These are phyloP conservation scores for Ammodytes marinus DNA, from an alignment of 2,113 vertebrate species.

Conservation along the genomic window DNA sequence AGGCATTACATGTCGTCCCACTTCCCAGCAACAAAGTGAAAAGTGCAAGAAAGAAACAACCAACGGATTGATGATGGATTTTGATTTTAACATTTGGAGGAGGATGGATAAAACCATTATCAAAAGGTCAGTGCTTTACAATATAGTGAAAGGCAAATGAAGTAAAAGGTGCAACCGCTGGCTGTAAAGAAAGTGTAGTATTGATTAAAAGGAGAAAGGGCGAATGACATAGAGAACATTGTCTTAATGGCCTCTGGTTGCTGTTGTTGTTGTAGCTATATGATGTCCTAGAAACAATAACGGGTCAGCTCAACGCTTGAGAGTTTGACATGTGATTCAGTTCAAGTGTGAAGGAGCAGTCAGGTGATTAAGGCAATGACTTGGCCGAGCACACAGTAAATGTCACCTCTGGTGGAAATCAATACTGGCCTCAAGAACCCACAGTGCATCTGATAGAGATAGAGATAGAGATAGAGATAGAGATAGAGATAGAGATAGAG, in stretches of 20 bases:
- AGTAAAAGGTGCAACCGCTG: not conserved
- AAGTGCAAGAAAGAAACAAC: slow-evolving; percentile 7
- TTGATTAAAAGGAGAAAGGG: slow-evolving; percentile 11
- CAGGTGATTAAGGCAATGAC: slow-evolving; percentile 71
- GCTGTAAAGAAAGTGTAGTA: not conserved
- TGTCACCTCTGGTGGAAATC: slow-evolving; percentile 78
- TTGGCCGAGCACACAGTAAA: slow-evolving; percentile 66
- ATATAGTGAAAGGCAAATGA: not conserved
- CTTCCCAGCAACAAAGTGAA: slow-evolving; percentile 1
- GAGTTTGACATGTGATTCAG: slow-evolving; percentile 64
- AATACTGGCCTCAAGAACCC: slow-evolving; percentile 63
- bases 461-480: too few relatives aligned
- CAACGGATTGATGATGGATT: not conserved
- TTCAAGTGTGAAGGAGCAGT: slow-evolving; percentile 70
- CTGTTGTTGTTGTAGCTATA: not conserved
- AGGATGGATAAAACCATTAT: not conserved
- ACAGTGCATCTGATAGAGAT: slow-evolving; percentile 37
- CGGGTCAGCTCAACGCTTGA: slow-evolving; percentile 47
- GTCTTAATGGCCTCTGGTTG: not conserved
- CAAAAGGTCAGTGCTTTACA: not conserved
- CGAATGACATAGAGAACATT: not conserved
- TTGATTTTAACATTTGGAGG: too few relatives aligned
- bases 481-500: slow-evolving; percentile 46
- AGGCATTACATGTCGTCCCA: slow-evolving; percentile 2
- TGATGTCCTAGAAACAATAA: slow-evolving; percentile 14